phyloP scores from a whole-genome alignment of 2,797 vertebrate genomes.

The Microcaecilia unicolor region DNA sequence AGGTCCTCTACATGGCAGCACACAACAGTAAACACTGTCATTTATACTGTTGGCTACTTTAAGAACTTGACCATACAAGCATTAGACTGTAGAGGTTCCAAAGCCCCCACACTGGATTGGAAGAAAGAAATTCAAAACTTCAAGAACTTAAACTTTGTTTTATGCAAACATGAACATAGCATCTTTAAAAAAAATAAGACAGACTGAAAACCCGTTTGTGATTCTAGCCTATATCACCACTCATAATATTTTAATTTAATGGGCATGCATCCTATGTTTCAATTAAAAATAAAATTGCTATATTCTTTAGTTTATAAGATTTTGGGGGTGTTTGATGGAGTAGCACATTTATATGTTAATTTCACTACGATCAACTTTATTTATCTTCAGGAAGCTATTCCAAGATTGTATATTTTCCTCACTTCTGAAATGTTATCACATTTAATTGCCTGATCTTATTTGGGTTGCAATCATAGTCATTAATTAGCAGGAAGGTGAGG shows the following conservation, averaged over 20 bases:
- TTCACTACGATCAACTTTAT: constrained; percentile 63
- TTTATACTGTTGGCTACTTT: background rate
- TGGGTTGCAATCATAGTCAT: constrained; percentile 75
- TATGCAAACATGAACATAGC: fast-evolving
- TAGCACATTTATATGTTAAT: constrained; percentile 67
- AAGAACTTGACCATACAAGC: background rate
- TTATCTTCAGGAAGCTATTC: constrained; percentile 57
- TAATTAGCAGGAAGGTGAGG: constrained; percentile 85
- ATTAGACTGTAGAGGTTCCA: no score
- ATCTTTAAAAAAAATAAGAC: constrained; percentile 1
- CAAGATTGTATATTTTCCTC: constrained; percentile 59
- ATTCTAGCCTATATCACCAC: constrained; percentile 15
- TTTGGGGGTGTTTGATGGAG: constrained; percentile 52
- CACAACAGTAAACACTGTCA: background rate
- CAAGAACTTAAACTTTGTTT: background rate
- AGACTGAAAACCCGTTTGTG: constrained; percentile 17
- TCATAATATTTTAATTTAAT: constrained; percentile 29
- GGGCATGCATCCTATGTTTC: constrained; percentile 38
- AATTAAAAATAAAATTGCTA: constrained; percentile 59
- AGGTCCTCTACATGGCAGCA: no score
- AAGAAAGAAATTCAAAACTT: background rate
- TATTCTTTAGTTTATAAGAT: constrained; percentile 35
- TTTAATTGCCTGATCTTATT: constrained; percentile 86
- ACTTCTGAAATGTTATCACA: constrained; percentile 80
- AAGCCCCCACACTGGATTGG: fast-evolving